Evolutionary conservation across 2,888 invertebrate species (phyloP).

Genomic region (Perithous albicinctus): DNA sequence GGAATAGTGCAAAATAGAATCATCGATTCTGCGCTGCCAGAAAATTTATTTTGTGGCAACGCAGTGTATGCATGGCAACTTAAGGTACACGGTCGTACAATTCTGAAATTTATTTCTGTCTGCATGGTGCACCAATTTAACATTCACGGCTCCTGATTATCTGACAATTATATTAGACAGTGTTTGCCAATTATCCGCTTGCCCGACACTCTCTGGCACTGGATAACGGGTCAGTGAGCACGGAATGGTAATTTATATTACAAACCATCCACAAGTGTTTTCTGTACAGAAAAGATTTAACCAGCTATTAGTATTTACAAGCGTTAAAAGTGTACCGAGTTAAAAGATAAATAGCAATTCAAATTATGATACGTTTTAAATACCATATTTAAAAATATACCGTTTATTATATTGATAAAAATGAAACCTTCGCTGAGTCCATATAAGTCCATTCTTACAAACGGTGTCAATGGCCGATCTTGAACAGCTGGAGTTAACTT

Average conservation of each 20-base stretch:
- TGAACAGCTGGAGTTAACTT: too few species aligned
- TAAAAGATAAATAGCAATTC: not conserved
- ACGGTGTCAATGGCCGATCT: too few species aligned
- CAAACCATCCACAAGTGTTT: not conserved
- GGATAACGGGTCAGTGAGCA: not conserved
- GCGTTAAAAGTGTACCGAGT: not conserved
- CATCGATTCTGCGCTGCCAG: too few species aligned
- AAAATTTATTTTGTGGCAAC: too few species aligned
- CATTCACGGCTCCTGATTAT: constrained; percentile 1
- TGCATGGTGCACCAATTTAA: not conserved
- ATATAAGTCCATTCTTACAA: too few species aligned
- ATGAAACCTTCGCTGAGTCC: too few species aligned
- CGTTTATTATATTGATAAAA: too few species aligned
- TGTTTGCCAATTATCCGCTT: not conserved
- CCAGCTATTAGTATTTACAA: too few species aligned
- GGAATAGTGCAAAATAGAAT: too few species aligned
- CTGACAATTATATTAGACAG: constrained; percentile 13
- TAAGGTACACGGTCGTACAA: too few species aligned
- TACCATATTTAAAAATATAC: not conserved
- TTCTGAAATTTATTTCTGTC: too few species aligned
- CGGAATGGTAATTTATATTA: not conserved
- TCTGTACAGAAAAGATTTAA: not conserved
- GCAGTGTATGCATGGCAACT: too few species aligned
- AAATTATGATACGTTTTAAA: not conserved
- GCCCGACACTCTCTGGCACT: not conserved